phyloP scores from a whole-genome alignment of 2,888 invertebrate genomes.

The Osmoderma eremita region DNA sequence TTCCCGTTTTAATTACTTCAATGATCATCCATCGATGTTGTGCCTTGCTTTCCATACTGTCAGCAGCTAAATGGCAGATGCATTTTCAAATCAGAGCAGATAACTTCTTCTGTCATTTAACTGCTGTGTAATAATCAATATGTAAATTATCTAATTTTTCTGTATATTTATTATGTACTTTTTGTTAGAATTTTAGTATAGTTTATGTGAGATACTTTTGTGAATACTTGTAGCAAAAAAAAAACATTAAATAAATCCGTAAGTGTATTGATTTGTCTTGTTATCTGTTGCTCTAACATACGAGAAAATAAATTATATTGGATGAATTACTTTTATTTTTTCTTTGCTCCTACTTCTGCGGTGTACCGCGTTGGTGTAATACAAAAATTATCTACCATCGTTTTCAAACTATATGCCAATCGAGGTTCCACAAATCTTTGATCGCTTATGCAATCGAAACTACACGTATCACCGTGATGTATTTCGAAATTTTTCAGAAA shows the following conservation, averaged over 20 bases:
- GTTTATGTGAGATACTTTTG: slow-evolving; percentile 48
- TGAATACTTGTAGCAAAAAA: slow-evolving; percentile 48
- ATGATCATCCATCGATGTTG: slow-evolving; percentile 54
- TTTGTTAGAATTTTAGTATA: slow-evolving; percentile 51
- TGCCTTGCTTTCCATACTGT: slow-evolving; percentile 57
- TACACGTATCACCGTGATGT: no score
- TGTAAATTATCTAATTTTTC: slow-evolving; percentile 58
- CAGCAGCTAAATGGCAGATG: no score
- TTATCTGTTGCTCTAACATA: slow-evolving; percentile 31
- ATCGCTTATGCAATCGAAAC: no score
- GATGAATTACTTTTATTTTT: slow-evolving; percentile 5
- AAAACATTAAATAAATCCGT: slow-evolving; percentile 45
- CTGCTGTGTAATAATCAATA: slow-evolving; percentile 43
- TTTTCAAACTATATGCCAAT: no score
- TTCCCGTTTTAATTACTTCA: slow-evolving; percentile 23
- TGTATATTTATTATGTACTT: slow-evolving; percentile 57
- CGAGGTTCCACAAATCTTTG: no score
- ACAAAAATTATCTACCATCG: no score
- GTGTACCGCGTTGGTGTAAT: no score
- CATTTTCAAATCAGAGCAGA: no score
- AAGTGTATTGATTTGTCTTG: slow-evolving; percentile 36
- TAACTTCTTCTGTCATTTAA: no score
- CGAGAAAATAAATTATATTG: slow-evolving; percentile 30
- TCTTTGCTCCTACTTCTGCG: no score
- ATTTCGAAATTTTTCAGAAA: no score